Evolutionary conservation across 1,140 invertebrate species (phyloP), one percentile per base, ranked within the genome.

Genomic region (Caerostris darwini): DNA sequence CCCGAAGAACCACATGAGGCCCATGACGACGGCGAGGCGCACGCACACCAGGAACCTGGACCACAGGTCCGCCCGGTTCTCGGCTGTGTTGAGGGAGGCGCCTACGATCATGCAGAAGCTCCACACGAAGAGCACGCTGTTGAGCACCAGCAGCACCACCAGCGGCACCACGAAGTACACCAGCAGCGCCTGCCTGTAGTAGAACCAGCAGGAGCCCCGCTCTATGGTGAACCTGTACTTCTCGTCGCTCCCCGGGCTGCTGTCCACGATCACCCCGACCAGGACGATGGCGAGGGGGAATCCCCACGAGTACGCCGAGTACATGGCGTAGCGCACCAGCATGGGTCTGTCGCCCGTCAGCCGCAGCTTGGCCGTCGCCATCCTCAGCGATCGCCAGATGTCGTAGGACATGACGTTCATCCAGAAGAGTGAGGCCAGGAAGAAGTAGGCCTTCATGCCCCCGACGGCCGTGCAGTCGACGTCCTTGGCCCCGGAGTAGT

Each of bases 401-500:
- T 97, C 97, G 95, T 96, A 97, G 0, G 97, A 96, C 95, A 97
- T 96, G 2, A 97, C 96, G 85, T 97, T 96, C 96, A 97, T 97
- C 97, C 97, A 97, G 94, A 96, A 96, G 95, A 97, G 97, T 0
- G 97, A 96, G 0, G 96, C 96, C 57, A 97, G 95, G 95, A 97
- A 96, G 54, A 96, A 94, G 95, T 97, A 97, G 94, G 97, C 96
- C 6, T 96, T 96, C 14, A 96, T 86, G 0, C 96, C 95, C 0
- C 96, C 97, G 8, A 96, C 95, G 2, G 95, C 95, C 8, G 95
- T 95, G 94, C 96, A 96, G 58, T 81, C 58, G 34, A 34, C 34
- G 0, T 34, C 34, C 34, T 34, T 34, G 3, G 17, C 6, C 1
- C 56, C 2, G n/a, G 17, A 19, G 17, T 2, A 7, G 12, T 10